Base-by-base conservation (phyloP, 2,888 invertebrate species). In the Synergus itoensis region DNA sequence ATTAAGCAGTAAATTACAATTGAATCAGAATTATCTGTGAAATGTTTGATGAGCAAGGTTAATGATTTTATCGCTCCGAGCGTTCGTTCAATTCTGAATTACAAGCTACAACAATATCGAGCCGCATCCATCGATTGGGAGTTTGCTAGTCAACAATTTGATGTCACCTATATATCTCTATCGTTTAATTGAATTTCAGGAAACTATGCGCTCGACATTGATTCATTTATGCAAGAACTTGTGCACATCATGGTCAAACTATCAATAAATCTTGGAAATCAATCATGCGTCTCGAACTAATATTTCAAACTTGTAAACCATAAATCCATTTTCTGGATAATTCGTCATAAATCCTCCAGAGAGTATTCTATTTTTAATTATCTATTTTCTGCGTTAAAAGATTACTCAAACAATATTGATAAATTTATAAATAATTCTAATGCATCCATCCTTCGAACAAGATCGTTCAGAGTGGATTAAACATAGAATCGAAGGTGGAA, bases 71-170 rank as follows among this genome's bases (percentile, higher is more conserved):
- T 64, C 36, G 63, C 67, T 67, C 41, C 9, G 21, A 9, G 11
- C 21, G 16, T 28, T 45, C 8, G 40, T 45, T 45, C 8, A 8
- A 45, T 67, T 45, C 21, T 14, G 45, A 69, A 21, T 14, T 28
- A 67, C 0, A 45, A 67, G 0, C 43, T 28, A 28, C 28, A 28
- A 67, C 43, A 45, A 45, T 14, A 14, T 45, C 18, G 14, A 43
- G 21, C 7, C 1, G 43, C 21, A 43, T 21, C 79, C 79, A 83
- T 82, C 84, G 84, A 83, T 83, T 81, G 79, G 76, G 64, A 80
- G 77, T 79, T 76, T 77, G 60, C 78, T 80, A 81, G 77, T 81
- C 80, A 79, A 81, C 80, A 82, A 82, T 82, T 84, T 81, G 73
- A 81, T 81, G 80, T 84, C 48, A 80, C 79, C 78, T 76, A 79